Percentiles rank a stretch among this genome's conserved stretches.
Conservation (phyloP, 2,888 invertebrate species). For the Patella pellucida region DNA sequence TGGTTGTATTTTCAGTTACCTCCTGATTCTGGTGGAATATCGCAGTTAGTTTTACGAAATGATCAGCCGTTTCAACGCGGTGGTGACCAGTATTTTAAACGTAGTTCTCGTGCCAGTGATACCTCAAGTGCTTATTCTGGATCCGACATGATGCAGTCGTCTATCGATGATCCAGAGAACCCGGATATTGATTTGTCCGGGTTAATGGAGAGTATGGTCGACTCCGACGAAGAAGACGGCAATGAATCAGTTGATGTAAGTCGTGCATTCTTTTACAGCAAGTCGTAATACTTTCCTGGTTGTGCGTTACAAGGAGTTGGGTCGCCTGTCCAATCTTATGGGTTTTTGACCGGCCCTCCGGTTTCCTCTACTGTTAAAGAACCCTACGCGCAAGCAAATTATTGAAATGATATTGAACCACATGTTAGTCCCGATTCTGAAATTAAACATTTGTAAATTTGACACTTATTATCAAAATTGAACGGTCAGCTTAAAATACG, state of each 20-base stretch:
- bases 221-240: conserved; percentile 93
- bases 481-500: no score
- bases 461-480: no score
- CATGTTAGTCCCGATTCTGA: no score
- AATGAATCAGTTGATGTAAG: conserved; percentile 54
- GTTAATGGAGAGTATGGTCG: conserved; percentile 93
- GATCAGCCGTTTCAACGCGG: conserved; percentile 30
- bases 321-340: no score
- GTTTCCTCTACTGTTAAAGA: no score
- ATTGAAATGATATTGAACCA: no score
- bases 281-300: no score
- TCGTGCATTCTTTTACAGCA: neutral
- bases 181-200: conserved; percentile 85
- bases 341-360: no score
- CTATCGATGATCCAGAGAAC: conserved; percentile 74
- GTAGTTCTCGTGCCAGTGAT: conserved; percentile 77
- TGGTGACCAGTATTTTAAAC: conserved; percentile 45
- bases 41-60: conserved; percentile 13
- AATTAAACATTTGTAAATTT: no score
- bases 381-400: no score
- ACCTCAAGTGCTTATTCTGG: conserved; percentile 97
- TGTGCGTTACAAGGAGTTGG: no score
- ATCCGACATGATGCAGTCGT: conserved; percentile 81
- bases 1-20: conserved; percentile 37
- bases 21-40: conserved; percentile 38